Base-by-base conservation (phyloP, 2,797 vertebrate species). In the Platyrinchus mystaceus region DNA sequence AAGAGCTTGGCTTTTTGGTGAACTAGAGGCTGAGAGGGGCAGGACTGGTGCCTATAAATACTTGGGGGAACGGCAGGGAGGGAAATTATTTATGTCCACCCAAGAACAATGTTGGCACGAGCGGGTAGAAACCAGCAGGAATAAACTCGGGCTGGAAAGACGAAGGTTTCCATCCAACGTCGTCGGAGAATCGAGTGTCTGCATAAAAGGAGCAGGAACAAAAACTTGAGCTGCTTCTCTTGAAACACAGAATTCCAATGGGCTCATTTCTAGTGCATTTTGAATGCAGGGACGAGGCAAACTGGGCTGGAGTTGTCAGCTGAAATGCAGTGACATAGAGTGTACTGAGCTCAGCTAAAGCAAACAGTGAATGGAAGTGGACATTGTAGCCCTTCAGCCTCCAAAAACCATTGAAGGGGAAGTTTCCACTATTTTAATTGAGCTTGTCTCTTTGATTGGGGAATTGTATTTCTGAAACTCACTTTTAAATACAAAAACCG, bases 81-180 rank as follows among this genome's bases (percentile, higher is more conserved):
- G 67, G 46, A 71, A 66, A 82, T 68, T 78, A 89, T 60, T 95
- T 93, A 60, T 26, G 67, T 91, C 71, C 68, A 46, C 63, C 44
- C 71, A 62, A 78, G 85, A 91, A 93, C 70, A 84, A 85, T 66
- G 76, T 79, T 89, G 90, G 87, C 78, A 67, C 36, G 28, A 78
- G 56, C 1, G 30, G 46, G 85, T 83, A 83, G 88, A 93, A 94
- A 87, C 36, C 73, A 70, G 68, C 64, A 55, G 84, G 80, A 82
- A 80, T 91, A 88, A 90, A 80, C 20, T 77, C 4, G 0, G 59
- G 27, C 89, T 93, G 87, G 66, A 81, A 89, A 84, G 4, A 49
- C 1, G 0, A 71, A 84, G 36, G 39, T 87, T 92, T 89, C 75
- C 75, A 82, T 84, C 19, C 13, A 2, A 1, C 20, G 43, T 4